phyloP scores from a whole-genome alignment of 1,140 invertebrate genomes.

The Ceratosolen solmsi region DNA sequence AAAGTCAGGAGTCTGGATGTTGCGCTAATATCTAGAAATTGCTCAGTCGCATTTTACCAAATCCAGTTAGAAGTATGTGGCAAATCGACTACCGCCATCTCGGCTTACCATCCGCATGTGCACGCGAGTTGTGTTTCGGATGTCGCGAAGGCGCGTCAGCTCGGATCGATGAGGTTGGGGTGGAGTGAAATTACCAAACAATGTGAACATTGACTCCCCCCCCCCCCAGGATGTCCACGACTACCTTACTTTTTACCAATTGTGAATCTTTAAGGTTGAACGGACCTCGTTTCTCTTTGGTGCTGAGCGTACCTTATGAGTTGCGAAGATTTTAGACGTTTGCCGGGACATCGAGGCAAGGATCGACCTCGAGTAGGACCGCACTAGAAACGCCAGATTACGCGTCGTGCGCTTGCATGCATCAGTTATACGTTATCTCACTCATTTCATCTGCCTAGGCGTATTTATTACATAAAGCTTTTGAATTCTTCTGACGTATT shows the following conservation, averaged over 20 bases:
- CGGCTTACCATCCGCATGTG: too few species aligned
- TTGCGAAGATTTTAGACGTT: too few species aligned
- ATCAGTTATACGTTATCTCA: background rate
- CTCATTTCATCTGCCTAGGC: background rate
- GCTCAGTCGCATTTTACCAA: too few species aligned
- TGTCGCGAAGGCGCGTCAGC: background rate
- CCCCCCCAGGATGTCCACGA: background rate
- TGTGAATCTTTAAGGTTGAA: background rate
- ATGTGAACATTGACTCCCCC: background rate
- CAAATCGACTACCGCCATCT: too few species aligned
- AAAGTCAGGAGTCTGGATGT: too few species aligned
- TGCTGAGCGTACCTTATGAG: background rate
- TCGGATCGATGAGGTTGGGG: background rate
- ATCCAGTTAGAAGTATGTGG: too few species aligned
- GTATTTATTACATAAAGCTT: background rate
- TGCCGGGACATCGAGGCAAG: too few species aligned
- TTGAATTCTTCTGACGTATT: constrained; percentile 1
- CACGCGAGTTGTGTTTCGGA: background rate
- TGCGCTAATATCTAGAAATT: too few species aligned
- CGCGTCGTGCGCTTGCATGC: too few species aligned
- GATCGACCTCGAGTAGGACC: too few species aligned
- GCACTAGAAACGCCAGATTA: too few species aligned
- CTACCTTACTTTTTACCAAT: background rate
- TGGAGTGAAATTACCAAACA: too few species aligned
- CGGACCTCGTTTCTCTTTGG: background rate